These are phyloP conservation scores for Gymnodraco acuticeps DNA, from an alignment of 2,797 vertebrate species.

Conservation along the genomic window DNA sequence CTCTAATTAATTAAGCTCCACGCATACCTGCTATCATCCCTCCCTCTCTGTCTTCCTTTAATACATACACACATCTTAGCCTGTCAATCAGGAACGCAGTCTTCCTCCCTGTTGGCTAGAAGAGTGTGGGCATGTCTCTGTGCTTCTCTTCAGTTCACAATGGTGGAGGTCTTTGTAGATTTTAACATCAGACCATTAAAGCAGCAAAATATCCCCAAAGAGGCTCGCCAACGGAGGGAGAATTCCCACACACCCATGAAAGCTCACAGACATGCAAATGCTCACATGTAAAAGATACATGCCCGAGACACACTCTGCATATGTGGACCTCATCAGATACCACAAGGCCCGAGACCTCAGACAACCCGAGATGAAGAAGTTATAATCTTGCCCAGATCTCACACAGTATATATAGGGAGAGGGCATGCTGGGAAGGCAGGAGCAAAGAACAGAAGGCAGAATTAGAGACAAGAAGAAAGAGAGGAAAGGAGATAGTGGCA, in stretches of 20 bases:
- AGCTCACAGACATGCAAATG: background rate
- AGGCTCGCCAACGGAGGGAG: constrained; percentile 22
- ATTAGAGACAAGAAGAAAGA: background rate
- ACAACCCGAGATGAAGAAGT: constrained; percentile 2
- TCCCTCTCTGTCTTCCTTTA: constrained; percentile 20
- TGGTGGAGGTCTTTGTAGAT: constrained; percentile 64
- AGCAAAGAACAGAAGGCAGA: constrained; percentile 15
- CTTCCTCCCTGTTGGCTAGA: constrained; percentile 47
- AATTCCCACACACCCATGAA: background rate
- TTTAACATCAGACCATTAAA: constrained; percentile 68
- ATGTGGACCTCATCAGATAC: constrained; percentile 39
- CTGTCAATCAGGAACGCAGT: constrained; percentile 67
- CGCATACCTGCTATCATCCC: constrained; percentile 54
- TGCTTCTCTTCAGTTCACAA: constrained; percentile 54
- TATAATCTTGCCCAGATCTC: constrained; percentile 27
- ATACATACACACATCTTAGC: constrained; percentile 29
- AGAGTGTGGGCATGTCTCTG: constrained; percentile 35
- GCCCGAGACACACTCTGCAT: constrained; percentile 11
- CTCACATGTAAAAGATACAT: background rate
- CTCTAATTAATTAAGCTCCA: constrained; percentile 66
- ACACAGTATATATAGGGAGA: background rate
- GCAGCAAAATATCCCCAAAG: constrained; percentile 58
- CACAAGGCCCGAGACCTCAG: constrained; percentile 14
- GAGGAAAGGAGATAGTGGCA: constrained; percentile 1
- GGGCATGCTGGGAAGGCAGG: background rate